Percentiles rank a stretch among this genome's conserved stretches.
Evolutionary conservation across 1,140 invertebrate species (phyloP).

Genomic region (Plectrocnemia conspersa): DNA sequence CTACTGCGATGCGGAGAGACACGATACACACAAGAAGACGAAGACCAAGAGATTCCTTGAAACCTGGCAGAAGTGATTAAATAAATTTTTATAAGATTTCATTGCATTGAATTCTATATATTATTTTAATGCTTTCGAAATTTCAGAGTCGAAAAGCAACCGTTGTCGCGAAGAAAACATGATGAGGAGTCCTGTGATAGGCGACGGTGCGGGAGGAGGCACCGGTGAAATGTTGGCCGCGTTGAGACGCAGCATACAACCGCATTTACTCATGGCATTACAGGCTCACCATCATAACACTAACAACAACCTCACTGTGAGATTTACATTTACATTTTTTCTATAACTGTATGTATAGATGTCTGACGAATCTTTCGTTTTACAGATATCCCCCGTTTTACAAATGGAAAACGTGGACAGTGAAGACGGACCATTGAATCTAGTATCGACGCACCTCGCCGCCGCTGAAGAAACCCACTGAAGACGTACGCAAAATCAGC

Average conservation of each 20-base stretch:
- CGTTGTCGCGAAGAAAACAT: constrained; percentile 41
- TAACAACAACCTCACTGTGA: constrained; percentile 34
- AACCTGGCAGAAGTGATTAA: constrained; percentile 44
- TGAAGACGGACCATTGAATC: constrained; percentile 49
- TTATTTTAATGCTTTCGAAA: neutral
- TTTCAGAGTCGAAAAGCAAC: constrained; percentile 29
- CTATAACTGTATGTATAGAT: neutral
- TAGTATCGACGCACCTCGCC: constrained; percentile 47
- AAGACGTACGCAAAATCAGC: constrained; percentile 1
- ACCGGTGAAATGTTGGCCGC: constrained; percentile 60
- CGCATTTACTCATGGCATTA: constrained; percentile 59
- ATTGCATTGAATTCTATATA: neutral
- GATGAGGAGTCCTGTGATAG: constrained; percentile 17
- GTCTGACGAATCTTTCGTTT: constrained; percentile 4
- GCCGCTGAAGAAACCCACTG: constrained; percentile 47
- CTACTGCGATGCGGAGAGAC: constrained; percentile 92
- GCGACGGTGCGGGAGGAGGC: constrained; percentile 40
- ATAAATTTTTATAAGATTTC: neutral
- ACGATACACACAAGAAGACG: constrained; percentile 94
- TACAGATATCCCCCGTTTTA: constrained; percentile 29
- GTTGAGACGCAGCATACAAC: constrained; percentile 59
- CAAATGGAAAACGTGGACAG: constrained; percentile 47
- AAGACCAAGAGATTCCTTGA: constrained; percentile 68
- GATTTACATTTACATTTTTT: neutral
- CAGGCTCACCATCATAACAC: constrained; percentile 42